phyloP scores from a whole-genome alignment of 2,888 invertebrate genomes.

The Eristalis pertinax region DNA sequence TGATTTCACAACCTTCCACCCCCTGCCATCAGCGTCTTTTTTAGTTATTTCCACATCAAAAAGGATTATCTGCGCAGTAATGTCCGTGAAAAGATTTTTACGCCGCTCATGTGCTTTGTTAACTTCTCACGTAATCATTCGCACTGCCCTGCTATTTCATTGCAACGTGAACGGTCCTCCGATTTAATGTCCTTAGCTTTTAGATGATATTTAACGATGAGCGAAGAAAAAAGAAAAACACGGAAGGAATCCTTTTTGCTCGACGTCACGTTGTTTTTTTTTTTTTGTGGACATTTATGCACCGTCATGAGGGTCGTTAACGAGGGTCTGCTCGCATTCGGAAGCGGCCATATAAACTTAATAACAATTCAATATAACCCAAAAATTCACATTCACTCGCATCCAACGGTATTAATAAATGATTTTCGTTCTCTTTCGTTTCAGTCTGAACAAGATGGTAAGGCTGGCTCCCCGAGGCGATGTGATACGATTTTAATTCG shows the following conservation, averaged over 20 bases:
- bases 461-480: neutral
- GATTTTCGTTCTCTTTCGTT: slow-evolving; percentile 30
- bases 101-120: neutral
- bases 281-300: slow-evolving; percentile 7
- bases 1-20: neutral
- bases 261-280: neutral
- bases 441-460: slow-evolving; percentile 57
- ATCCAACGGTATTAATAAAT: neutral
- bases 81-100: neutral
- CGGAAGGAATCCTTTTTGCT: neutral
- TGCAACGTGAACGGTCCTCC: neutral
- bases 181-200: neutral
- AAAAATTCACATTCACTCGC: neutral
- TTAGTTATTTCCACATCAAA: neutral
- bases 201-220: neutral
- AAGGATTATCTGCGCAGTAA: neutral
- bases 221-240: neutral
- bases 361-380: slow-evolving; percentile 3
- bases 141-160: neutral
- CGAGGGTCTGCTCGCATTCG: neutral
- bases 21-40: neutral
- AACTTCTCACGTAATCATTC: neutral
- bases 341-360: neutral
- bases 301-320: neutral
- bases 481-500: neutral